phyloP scores from a whole-genome alignment of 64 coral and sea anemone species.

The Stylophora pistillata region DNA sequence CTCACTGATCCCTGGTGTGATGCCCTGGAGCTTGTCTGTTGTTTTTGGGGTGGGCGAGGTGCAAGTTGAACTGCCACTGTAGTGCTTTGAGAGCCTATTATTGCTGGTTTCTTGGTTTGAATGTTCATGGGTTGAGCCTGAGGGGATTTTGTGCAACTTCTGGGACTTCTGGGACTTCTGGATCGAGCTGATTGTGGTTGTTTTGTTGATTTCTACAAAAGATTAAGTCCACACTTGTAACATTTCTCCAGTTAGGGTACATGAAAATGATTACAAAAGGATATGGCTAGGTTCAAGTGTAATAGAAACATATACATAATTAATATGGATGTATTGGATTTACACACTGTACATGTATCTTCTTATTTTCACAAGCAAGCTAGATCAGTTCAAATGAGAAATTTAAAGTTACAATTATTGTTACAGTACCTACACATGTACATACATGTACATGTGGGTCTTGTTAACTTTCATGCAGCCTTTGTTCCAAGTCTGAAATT shows the following conservation, averaged over 20 bases:
- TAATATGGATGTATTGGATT: too few species aligned
- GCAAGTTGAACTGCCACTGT: constrained; percentile 47
- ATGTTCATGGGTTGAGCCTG: background rate
- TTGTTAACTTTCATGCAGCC: too few species aligned
- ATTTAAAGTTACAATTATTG: too few species aligned
- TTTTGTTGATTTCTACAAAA: background rate
- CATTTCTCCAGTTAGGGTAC: background rate
- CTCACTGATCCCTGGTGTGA: constrained; percentile 2
- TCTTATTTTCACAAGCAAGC: too few species aligned
- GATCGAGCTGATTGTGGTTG: constrained; percentile 1
- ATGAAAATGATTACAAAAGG: too few species aligned
- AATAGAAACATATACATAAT: too few species aligned
- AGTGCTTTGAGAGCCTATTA: constrained; percentile 58
- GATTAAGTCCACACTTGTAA: background rate
- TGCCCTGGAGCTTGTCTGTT: background rate
- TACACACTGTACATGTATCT: too few species aligned
- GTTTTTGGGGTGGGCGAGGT: background rate
- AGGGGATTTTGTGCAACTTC: background rate
- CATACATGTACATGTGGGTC: too few species aligned
- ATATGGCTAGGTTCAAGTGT: too few species aligned
- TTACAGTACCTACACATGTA: too few species aligned
- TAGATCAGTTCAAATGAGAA: too few species aligned
- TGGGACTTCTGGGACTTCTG: background rate
- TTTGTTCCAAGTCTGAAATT: too few species aligned
- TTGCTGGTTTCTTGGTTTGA: constrained; percentile 48